Evolutionary conservation across 2,888 invertebrate genomes (phyloP), one percentile per base, ranked within the genome.

Genomic region (Volucella inanis): DNA sequence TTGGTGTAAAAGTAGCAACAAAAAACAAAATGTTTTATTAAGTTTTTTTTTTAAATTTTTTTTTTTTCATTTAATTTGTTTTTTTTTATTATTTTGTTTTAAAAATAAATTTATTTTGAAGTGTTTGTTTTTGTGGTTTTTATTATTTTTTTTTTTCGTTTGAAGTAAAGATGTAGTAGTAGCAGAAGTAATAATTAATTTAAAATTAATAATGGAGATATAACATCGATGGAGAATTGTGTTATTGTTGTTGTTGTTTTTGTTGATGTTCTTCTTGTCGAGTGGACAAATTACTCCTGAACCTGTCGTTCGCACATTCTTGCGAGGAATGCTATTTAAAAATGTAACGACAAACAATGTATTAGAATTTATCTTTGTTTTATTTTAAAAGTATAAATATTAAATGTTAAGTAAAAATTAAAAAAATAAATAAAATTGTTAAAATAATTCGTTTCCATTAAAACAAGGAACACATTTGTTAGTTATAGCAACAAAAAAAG

Each of bases 241-340:
- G 89, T 89, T 89, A 90, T 91, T 91, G 89, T 89, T 90, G 88
- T 89, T 89, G 22, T 52, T 57, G 15, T 43, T 80, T 11, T 54
- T 59, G 43, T 88, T 87, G 87, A 88, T 90, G 89, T 87, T 89
- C 78, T 88, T 88, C 88, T 80, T 89, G 87, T 83, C 89, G 87
- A 45, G 12, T 41, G 52, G 74, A 65, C 90, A 89, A 88, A 90
- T 90, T 88, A 88, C 78, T 88, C 81, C 89, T 77, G 68, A 88
- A 90, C 89, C 88, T 93, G 93, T 92, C 94, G 94, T 90, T 95
- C 95, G 93, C 96, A 96, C 95, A 98, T 95, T 94, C 95, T 95
- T 94, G 95, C 95, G 93, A 97, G 95, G 94, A 98, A 98, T 93
- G 96, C 97, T 97, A 93, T 78, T 93, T 92, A 88, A 87, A 87